These are phyloP conservation scores for Rotaria socialis DNA, from an alignment of 2,888 invertebrate genomes.

Conservation along the genomic window DNA sequence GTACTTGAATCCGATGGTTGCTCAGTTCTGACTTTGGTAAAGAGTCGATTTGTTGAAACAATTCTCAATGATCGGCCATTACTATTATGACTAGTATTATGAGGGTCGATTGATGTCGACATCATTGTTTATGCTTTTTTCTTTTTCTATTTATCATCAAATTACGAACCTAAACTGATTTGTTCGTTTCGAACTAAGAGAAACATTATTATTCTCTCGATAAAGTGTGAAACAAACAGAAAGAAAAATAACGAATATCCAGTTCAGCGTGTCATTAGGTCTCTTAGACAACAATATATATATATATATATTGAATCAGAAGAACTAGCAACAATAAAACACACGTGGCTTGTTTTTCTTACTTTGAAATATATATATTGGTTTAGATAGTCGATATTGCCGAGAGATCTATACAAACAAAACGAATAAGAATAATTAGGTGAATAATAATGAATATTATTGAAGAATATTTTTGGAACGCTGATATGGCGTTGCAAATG, in stretches of 20 bases:
- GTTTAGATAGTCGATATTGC: neutral
- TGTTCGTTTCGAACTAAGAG: neutral
- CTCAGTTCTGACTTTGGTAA: slow-evolving; percentile 19
- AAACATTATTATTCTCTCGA: neutral
- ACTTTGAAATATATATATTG: too few species aligned
- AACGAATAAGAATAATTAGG: neutral
- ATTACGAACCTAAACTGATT: neutral
- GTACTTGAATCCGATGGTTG: neutral
- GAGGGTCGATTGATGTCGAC: slow-evolving; percentile 13
- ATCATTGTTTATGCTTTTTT: slow-evolving; percentile 4
- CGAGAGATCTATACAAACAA: neutral
- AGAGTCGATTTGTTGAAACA: slow-evolving; percentile 17
- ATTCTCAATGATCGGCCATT: slow-evolving; percentile 23
- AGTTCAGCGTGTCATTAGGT: neutral
- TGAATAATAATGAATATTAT: neutral
- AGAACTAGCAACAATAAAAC: neutral
- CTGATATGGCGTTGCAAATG: neutral
- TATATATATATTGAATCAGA: neutral
- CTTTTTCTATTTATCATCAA: neutral
- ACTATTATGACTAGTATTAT: slow-evolving; percentile 11
- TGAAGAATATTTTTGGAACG: slow-evolving; percentile 6
- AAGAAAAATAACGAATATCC: neutral
- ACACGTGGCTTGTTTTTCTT: slow-evolving; percentile 2
- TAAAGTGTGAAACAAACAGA: neutral
- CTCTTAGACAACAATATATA: neutral